Evolutionary conservation across 2,113 vertebrate species (phyloP).

Genomic region (Burhinus oedicnemus): DNA sequence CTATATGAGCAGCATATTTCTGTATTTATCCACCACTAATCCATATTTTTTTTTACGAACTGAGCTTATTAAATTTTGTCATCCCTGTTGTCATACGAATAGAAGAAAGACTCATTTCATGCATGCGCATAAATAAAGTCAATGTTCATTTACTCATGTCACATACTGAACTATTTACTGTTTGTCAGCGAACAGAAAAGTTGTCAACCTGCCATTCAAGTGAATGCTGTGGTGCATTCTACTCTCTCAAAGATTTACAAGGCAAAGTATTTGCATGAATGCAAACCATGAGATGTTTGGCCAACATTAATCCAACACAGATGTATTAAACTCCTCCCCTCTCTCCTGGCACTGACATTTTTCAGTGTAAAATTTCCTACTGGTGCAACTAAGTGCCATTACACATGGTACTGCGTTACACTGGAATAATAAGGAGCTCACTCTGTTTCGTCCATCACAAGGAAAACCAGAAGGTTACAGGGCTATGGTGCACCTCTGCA

Average conservation of each 20-base stretch:
- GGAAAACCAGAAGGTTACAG: not conserved
- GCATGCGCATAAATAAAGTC: not conserved
- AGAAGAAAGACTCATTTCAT: not conserved
- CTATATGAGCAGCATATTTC: not conserved
- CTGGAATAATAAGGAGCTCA: not conserved
- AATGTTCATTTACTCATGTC: not conserved
- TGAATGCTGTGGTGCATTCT: not conserved
- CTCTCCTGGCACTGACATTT: not conserved
- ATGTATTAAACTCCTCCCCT: not conserved
- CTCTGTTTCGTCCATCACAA: not conserved
- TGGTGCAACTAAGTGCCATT: not conserved
- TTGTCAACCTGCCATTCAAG: not conserved
- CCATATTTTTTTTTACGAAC: not conserved
- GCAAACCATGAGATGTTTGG: not conserved
- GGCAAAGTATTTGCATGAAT: not conserved
- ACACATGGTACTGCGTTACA: fast-evolving
- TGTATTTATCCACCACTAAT: conserved; percentile 11
- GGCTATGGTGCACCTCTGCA: not conserved
- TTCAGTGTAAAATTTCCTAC: not conserved
- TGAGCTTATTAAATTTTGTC: not conserved
- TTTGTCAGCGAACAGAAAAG: not conserved
- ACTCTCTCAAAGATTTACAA: not conserved
- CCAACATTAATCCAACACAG: not conserved
- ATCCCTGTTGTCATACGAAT: not conserved
- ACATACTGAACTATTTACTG: not conserved